Conservation (phyloP, 2,113 vertebrate species). For the Dendrocopos noguchii region DNA sequence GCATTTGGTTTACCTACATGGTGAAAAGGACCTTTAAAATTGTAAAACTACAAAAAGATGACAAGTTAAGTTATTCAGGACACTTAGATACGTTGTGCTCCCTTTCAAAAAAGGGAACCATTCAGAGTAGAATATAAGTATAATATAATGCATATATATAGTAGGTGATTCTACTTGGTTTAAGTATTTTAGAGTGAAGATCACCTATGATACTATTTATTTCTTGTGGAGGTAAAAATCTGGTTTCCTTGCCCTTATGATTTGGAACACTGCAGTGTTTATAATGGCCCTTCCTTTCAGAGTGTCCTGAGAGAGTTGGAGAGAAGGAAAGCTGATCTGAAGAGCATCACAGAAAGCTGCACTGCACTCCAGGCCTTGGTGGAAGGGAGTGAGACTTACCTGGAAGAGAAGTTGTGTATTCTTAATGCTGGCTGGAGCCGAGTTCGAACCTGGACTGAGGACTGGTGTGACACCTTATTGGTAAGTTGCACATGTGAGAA, state of each 20-base stretch:
- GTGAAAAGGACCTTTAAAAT: not conserved
- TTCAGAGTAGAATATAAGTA: not conserved
- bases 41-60: not conserved
- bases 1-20: not conserved
- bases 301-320: conserved; percentile 91
- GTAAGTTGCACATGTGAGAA: conserved; percentile 62
- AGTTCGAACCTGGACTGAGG: conserved; percentile 89
- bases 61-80: not conserved
- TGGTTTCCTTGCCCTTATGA: not conserved
- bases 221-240: not conserved
- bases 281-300: conserved; percentile 73
- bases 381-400: conserved; percentile 83
- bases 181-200: not conserved
- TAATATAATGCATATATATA: not conserved
- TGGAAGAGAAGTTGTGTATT: conserved; percentile 87
- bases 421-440: conserved; percentile 89
- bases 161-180: not conserved
- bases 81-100: not conserved
- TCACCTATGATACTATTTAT: not conserved
- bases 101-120: not conserved
- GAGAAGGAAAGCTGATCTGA: conserved; percentile 85
- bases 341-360: conserved; percentile 85
- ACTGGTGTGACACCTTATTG: conserved; percentile 91
- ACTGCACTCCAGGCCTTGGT: conserved; percentile 86
- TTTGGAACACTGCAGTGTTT: not conserved